Evolutionary conservation across 2,888 invertebrate genomes (phyloP), one percentile per base, ranked within the genome.

Genomic region (Mechanitis mazaeus): DNA sequence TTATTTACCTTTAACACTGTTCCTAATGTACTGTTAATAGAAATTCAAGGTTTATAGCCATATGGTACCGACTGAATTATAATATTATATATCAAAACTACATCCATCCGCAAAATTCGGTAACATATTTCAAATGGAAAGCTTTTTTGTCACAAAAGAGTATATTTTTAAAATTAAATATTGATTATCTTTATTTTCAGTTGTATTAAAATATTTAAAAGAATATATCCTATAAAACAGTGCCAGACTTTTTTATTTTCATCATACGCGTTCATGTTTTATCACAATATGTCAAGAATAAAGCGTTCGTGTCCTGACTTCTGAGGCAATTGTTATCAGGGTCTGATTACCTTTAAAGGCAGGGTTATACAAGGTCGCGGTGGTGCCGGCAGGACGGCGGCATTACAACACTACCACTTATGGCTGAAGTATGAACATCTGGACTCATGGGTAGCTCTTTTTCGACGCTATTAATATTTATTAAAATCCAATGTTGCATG

Each of bases 311-410:
- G 50, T 50, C 50, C 50, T 50, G 50, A 50, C 50, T 60, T 62
- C 67, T 64, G 61, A 45, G 58, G 61, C 66, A 69, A 69, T 72
- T 70, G 72, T 71, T 69, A 71, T 69, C 71, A 68, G 70, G 71
- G 69, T 64, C 67, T 69, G 60, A 58, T 54, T 63, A 60, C 73
- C 70, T 64, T 73, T 71, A 70, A 74, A 67, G 74, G 73, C 57
- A 67, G 63, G 67, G 65, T 68, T 61, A 61, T 60, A 56, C 65
- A 62, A 64, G 71, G 63, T 58, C 59, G 63, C 63, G 46, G 62
- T 64, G 60, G 50, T 31, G 31, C 47, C 47, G 47, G 31, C 28
- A 50, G 47, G 57, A 20, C 61, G 58, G 65, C 59, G 61, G 64
- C 64, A 63, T 68, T 69, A 68, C 69, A 66, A 68, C 66, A 69